Evolutionary conservation across 2,797 vertebrate species (phyloP).

Genomic region (Sebastes iracundus): DNA sequence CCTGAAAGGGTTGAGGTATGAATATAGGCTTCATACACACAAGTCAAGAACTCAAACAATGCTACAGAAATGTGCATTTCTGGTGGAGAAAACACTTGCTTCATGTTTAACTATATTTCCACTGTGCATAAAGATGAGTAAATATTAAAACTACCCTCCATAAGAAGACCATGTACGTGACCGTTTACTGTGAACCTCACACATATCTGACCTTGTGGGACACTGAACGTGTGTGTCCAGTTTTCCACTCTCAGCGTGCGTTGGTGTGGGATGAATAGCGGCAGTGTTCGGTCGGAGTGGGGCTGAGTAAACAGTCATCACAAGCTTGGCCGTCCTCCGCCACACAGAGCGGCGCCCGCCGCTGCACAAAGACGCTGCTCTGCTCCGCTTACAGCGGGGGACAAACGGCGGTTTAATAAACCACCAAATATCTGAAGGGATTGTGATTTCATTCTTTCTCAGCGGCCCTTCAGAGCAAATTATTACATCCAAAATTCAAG

Average conservation of each 20-base stretch:
- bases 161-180: not conserved
- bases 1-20: not conserved
- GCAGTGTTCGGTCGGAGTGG: slow-evolving; percentile 71
- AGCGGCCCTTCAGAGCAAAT: not conserved
- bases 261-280: slow-evolving; percentile 67
- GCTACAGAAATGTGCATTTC: not conserved
- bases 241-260: slow-evolving; percentile 25
- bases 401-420: not conserved
- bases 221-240: slow-evolving; percentile 20
- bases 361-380: slow-evolving; percentile 31
- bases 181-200: not conserved
- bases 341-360: not conserved
- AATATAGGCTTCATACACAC: not conserved
- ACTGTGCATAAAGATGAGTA: not conserved
- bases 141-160: not conserved
- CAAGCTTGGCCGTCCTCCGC: slow-evolving; percentile 41
- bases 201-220: not conserved
- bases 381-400: not conserved
- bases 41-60: not conserved
- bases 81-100: not conserved
- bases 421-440: not conserved
- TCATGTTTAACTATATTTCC: not conserved
- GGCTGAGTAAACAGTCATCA: slow-evolving; percentile 73
- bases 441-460: not conserved
- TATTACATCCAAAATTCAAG: not conserved